A percentile compares a stretch with the other conserved stretches of the same genome.
These are phyloP conservation scores for Palythoa caribaeorum DNA, from an alignment of 92 coral and sea anemone species.

Conservation along the genomic window DNA sequence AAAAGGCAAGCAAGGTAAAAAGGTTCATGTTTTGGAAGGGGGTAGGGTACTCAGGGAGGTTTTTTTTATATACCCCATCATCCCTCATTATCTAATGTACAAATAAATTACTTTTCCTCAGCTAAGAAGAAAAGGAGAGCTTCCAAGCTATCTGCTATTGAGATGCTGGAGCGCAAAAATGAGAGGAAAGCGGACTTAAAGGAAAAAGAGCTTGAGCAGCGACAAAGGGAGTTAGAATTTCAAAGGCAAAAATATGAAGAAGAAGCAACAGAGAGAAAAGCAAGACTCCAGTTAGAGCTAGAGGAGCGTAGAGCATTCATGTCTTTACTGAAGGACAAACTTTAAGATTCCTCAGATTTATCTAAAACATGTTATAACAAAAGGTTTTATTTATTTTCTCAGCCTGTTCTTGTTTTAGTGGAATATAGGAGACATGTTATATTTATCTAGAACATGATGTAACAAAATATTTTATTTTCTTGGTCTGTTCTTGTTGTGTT, in stretches of 20 bases:
- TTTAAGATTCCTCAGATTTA: slow-evolving; percentile 50
- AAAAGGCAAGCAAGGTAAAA: slow-evolving; percentile 53
- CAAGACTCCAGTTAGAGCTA: slow-evolving; percentile 57
- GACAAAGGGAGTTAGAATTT: slow-evolving; percentile 48
- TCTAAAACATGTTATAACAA: slow-evolving; percentile 50
- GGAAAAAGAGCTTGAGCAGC: slow-evolving; percentile 54
- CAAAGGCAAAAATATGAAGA: slow-evolving; percentile 59
- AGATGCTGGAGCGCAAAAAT: slow-evolving; percentile 60
- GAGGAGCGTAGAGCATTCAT: slow-evolving; percentile 66
- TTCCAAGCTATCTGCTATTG: slow-evolving; percentile 39
- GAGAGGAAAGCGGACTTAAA: slow-evolving; percentile 52
- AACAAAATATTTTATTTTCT: slow-evolving; percentile 52
- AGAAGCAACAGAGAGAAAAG: slow-evolving; percentile 44
- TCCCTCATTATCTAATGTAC: slow-evolving; percentile 34
- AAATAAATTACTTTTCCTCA: slow-evolving; percentile 54
- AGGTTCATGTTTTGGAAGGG: too few relatives aligned
- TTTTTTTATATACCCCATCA: background rate
- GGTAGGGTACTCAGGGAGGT: too few relatives aligned
- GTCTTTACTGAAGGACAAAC: slow-evolving; percentile 45
- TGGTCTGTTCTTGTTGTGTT: slow-evolving; percentile 56
- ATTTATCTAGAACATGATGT: slow-evolving; percentile 55
- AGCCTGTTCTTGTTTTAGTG: slow-evolving; percentile 50
- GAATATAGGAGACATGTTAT: slow-evolving; percentile 57
- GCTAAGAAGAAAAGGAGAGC: slow-evolving; percentile 41
- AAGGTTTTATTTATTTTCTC: slow-evolving; percentile 43